These are phyloP conservation scores for Apomyelois bistriatella DNA, from an alignment of 2,888 invertebrate species.

Conservation along the genomic window DNA sequence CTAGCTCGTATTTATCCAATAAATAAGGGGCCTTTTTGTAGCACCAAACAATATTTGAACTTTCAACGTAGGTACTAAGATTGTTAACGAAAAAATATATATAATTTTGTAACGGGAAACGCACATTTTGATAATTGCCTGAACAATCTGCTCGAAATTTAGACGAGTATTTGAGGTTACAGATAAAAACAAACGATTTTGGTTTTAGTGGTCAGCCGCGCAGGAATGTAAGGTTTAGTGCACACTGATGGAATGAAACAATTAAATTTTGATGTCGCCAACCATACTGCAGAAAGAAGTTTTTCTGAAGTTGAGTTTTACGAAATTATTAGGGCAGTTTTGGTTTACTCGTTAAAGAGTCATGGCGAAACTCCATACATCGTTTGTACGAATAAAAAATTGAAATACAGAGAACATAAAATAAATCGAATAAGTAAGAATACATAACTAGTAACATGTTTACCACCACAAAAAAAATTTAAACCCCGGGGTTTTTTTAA, in stretches of 20 bases:
- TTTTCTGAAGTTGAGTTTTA: background rate
- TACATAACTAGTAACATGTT: too few species aligned
- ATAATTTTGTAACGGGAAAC: slow-evolving; percentile 44
- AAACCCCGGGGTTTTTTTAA: too few species aligned
- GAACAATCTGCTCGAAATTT: slow-evolving; percentile 29
- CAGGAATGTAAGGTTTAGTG: slow-evolving; percentile 26
- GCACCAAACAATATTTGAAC: slow-evolving; percentile 31
- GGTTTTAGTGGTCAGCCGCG: slow-evolving; percentile 20
- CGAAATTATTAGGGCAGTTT: background rate
- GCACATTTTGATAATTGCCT: slow-evolving; percentile 34
- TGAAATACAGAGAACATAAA: too few species aligned
- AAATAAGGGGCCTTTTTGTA: slow-evolving; percentile 47
- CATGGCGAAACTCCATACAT: too few species aligned
- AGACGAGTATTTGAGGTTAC: slow-evolving; percentile 31
- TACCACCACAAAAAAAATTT: too few species aligned
- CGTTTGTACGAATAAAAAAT: too few species aligned
- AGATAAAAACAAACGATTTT: slow-evolving; percentile 41
- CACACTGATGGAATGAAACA: slow-evolving; percentile 10
- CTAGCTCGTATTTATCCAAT: slow-evolving; percentile 36
- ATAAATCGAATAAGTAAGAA: too few species aligned
- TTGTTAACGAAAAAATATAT: slow-evolving; percentile 48
- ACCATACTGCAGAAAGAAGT: background rate
- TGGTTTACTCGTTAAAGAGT: too few species aligned
- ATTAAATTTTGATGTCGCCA: background rate
- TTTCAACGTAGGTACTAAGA: slow-evolving; percentile 39